Percentiles rank a stretch among this genome's conserved stretches.
Conservation (phyloP, 2,797 vertebrate genomes). For the Bufotes viridis region DNA sequence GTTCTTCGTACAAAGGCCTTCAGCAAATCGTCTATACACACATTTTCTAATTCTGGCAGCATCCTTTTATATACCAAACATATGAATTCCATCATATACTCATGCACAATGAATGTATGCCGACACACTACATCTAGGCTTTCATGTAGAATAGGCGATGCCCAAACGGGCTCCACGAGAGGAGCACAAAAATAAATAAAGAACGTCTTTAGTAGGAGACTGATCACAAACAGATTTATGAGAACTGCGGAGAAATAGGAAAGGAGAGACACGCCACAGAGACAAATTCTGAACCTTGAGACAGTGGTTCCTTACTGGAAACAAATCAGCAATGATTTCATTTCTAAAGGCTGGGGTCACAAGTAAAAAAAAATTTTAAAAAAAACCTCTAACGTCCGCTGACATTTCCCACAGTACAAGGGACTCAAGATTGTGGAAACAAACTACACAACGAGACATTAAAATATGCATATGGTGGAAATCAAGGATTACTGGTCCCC, state of each 20-base stretch:
- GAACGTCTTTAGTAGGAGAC: background rate
- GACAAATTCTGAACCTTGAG: conserved; percentile 43
- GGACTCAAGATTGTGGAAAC: conserved; percentile 26
- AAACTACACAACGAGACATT: conserved; percentile 26
- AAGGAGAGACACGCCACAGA: conserved; percentile 1
- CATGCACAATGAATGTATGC: background rate
- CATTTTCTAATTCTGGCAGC: background rate
- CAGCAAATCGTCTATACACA: background rate
- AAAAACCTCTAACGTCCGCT: conserved; percentile 19
- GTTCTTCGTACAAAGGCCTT: background rate
- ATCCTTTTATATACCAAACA: background rate
- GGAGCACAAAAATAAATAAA: background rate
- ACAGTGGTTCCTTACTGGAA: conserved; percentile 20
- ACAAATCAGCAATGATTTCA: conserved; percentile 56
- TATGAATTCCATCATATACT: background rate
- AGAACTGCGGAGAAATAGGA: conserved; percentile 31
- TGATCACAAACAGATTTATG: conserved; percentile 37
- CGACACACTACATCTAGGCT: background rate
- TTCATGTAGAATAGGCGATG: background rate
- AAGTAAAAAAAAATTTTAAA: conserved; percentile 4
- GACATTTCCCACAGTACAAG: conserved; percentile 57
- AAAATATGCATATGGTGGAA: background rate
- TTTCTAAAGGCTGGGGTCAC: conserved; percentile 46
- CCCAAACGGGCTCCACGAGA: background rate
- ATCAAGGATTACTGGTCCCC: background rate